Conservation (phyloP, 2,797 vertebrate species). For the Parotocinclus haroldoi region DNA sequence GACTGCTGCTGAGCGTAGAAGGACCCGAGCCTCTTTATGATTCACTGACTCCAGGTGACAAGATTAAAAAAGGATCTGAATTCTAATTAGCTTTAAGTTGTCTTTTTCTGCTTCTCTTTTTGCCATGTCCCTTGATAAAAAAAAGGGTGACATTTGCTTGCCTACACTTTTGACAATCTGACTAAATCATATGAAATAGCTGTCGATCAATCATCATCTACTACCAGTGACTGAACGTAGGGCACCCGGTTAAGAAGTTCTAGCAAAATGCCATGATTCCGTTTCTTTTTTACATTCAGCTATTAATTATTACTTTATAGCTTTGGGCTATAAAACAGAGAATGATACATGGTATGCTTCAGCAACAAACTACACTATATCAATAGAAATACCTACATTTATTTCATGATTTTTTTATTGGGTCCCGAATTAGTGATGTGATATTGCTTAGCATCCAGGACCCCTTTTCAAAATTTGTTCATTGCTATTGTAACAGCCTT, state of each 20-base stretch:
- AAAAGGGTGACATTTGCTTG: constrained; percentile 33
- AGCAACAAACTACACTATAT: not conserved
- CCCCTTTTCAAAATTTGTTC: too few relatives aligned
- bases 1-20: constrained; percentile 12
- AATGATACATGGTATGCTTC: too few relatives aligned
- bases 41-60: constrained; percentile 12
- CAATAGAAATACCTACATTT: too few relatives aligned
- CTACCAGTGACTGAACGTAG: constrained; percentile 27
- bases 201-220: constrained; percentile 33
- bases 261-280: constrained; percentile 39
- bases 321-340: not conserved
- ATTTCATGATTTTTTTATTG: too few relatives aligned
- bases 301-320: constrained; percentile 26
- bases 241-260: constrained; percentile 37
- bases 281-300: constrained; percentile 37
- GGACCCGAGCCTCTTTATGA: not conserved
- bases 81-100: constrained; percentile 41
- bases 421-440: too few relatives aligned
- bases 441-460: too few relatives aligned
- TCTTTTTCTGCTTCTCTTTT: constrained; percentile 16
- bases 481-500: too few relatives aligned
- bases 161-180: constrained; percentile 16
- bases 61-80: constrained; percentile 22
- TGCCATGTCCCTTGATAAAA: constrained; percentile 1
- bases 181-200: constrained; percentile 24